These are phyloP conservation scores for Amphiprion clarkii DNA, from an alignment of 2,797 vertebrate species.

Conservation along the genomic window DNA sequence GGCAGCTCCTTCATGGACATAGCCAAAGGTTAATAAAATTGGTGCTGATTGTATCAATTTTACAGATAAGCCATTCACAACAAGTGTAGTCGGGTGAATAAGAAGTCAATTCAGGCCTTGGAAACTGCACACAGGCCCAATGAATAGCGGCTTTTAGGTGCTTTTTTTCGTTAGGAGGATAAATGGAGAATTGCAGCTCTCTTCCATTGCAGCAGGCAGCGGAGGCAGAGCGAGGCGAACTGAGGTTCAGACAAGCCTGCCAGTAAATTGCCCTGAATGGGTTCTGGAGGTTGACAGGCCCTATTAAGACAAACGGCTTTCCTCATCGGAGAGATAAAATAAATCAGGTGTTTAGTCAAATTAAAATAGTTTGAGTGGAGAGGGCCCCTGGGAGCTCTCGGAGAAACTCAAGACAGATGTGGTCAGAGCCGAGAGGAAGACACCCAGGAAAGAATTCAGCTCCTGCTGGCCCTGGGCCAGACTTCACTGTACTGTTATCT, in stretches of 20 bases:
- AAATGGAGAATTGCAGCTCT: constrained; percentile 95
- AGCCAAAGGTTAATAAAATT: constrained; percentile 99
- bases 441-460: constrained; percentile 90
- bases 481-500: constrained; percentile 73
- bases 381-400: constrained; percentile 94
- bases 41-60: constrained; percentile 96
- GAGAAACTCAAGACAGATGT: constrained; percentile 99
- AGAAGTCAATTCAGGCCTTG: constrained; percentile 96
- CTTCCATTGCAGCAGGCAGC: constrained; percentile 89
- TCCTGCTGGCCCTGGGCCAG: constrained; percentile 82
- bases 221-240: constrained; percentile 79
- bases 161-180: constrained; percentile 87
- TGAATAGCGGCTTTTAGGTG: constrained; percentile 98
- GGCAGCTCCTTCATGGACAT: constrained; percentile 77
- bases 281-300: constrained; percentile 97
- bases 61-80: constrained; percentile 99
- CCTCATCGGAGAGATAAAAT: constrained; percentile 99
- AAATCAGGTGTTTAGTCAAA: constrained; percentile 99
- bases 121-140: constrained; percentile 91
- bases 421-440: constrained; percentile 93
- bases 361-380: constrained; percentile 99
- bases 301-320: constrained; percentile 99
- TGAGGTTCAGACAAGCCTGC: constrained; percentile 87
- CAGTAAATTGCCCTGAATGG: constrained; percentile 98
- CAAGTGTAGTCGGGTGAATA: constrained; percentile 96